Percentiles rank a stretch among this genome's conserved stretches.
These are phyloP conservation scores for Terrapene triunguis DNA, from an alignment of 2,113 vertebrate genomes.

Conservation along the genomic window DNA sequence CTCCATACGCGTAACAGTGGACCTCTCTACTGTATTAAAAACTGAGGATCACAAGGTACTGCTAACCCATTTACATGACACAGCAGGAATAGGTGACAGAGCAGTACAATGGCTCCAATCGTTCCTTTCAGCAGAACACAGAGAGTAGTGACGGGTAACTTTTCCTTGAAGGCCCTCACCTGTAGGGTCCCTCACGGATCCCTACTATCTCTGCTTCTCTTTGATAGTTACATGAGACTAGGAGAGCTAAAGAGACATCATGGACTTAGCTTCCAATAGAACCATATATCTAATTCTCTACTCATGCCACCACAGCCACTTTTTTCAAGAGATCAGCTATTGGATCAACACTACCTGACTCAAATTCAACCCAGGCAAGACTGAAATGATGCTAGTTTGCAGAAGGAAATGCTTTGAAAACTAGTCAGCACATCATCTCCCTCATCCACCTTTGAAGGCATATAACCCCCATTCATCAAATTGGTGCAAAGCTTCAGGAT, in stretches of 20 bases:
- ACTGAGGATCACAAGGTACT: not conserved
- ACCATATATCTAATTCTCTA: not conserved
- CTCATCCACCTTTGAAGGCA: not conserved
- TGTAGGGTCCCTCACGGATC: not conserved
- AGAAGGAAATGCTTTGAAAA: not conserved
- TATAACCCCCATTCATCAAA: not conserved
- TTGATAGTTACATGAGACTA: not conserved
- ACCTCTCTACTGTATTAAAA: not conserved
- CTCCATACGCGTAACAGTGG: not conserved
- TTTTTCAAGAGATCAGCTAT: not conserved
- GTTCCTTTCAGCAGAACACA: not conserved
- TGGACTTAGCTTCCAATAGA: not conserved
- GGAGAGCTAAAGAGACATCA: not conserved
- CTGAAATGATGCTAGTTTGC: not conserved
- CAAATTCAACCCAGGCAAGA: not conserved
- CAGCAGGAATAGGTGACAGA: not conserved
- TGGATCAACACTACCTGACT: not conserved
- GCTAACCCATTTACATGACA: not conserved
- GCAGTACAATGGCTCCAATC: not conserved
- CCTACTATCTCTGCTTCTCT: not conserved
- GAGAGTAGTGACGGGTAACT: not conserved
- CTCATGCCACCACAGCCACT: not conserved
- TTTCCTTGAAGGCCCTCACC: not conserved
- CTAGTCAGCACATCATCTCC: not conserved
- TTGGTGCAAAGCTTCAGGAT: not conserved